Evolutionary conservation across 2,797 vertebrate genomes (phyloP).

Genomic region (Sebastes taczanowskii): DNA sequence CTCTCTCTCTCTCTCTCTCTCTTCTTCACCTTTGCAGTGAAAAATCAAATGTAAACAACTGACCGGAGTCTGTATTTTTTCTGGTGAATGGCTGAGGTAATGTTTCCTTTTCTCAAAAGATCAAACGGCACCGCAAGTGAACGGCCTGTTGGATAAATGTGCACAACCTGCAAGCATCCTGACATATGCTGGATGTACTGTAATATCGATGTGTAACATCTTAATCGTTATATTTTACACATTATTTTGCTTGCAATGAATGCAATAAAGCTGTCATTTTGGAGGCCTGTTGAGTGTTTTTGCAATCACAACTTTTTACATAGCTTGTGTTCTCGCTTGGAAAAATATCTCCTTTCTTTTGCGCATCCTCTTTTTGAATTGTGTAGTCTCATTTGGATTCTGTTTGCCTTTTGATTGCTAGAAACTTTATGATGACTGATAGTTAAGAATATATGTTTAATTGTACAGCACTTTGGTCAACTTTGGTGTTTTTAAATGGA

Average conservation of each 20-base stretch:
- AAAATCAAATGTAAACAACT: constrained; percentile 83
- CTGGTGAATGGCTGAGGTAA: constrained; percentile 78
- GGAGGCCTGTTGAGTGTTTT: neutral
- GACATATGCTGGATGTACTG: neutral
- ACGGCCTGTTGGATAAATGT: constrained; percentile 42
- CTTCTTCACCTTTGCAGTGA: constrained; percentile 67
- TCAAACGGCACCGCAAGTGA: constrained; percentile 63
- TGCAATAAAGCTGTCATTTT: neutral
- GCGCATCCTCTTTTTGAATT: neutral
- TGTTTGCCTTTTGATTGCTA: neutral
- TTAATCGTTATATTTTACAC: neutral
- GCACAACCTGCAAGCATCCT: constrained; percentile 34
- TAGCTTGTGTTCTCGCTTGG: neutral
- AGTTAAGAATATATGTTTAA: too few species aligned
- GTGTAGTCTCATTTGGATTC: neutral
- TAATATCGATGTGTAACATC: neutral
- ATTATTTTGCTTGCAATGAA: neutral
- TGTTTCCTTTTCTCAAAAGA: constrained; percentile 79
- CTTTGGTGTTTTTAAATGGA: too few species aligned
- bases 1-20: constrained; percentile 31
- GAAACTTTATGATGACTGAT: neutral
- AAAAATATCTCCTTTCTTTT: neutral
- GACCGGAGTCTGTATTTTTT: constrained; percentile 71
- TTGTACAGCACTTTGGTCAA: too few species aligned
- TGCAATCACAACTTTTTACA: neutral